phyloP scores from a whole-genome alignment of 1,140 invertebrate species.

The Cherax quadricarinatus region DNA sequence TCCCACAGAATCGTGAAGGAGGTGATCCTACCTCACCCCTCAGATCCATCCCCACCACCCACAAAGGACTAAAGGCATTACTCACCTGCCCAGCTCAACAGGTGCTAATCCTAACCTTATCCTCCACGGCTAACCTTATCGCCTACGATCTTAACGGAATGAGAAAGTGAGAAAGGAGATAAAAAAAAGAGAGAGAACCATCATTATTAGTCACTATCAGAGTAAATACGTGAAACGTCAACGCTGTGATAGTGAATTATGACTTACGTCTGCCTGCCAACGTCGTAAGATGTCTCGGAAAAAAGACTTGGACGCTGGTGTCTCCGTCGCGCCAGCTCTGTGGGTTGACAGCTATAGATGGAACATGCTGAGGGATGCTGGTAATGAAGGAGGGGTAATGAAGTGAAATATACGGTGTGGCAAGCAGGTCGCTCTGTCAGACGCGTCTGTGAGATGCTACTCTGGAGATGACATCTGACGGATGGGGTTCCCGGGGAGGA shows the following conservation, averaged over 20 bases:
- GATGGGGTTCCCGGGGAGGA: conserved; percentile 26
- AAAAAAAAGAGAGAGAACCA: conserved; percentile 3
- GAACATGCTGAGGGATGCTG: conserved; percentile 27
- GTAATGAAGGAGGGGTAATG: conserved; percentile 54
- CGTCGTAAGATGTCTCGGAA: conserved; percentile 1
- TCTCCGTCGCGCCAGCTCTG: neutral
- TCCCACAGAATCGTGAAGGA: neutral
- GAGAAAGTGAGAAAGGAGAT: neutral
- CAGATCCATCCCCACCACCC: neutral
- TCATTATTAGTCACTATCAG: conserved; percentile 40
- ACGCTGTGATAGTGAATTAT: conserved; percentile 49
- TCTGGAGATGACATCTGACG: conserved; percentile 25
- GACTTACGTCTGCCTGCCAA: conserved; percentile 12
- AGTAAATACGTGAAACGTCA: conserved; percentile 55
- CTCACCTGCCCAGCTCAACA: conserved; percentile 25
- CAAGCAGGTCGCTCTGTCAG: conserved; percentile 54
- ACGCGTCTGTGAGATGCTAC: conserved; percentile 38
- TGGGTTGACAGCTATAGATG: conserved; percentile 48
- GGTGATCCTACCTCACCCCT: neutral
- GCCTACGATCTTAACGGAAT: neutral
- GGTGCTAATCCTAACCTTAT: conserved; percentile 33
- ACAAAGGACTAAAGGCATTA: conserved; percentile 32
- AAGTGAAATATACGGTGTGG: conserved; percentile 43
- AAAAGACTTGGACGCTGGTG: conserved; percentile 10
- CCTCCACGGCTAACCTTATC: conserved; percentile 29